Evolutionary conservation across 2,888 invertebrate genomes (phyloP).

Genomic region (Hyppa rectilinea): DNA sequence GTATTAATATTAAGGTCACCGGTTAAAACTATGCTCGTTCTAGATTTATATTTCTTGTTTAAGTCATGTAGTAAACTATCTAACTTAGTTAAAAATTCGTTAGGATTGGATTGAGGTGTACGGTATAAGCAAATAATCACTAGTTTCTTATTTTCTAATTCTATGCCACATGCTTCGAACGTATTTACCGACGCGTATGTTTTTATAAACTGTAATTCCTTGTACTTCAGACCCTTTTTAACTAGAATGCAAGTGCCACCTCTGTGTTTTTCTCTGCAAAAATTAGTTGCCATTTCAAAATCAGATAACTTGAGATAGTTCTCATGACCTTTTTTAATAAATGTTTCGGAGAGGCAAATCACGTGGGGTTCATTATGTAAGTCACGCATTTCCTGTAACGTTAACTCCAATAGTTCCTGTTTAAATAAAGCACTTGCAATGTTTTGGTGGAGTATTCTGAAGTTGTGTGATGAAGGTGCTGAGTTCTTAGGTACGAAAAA

Average conservation of each 20-base stretch:
- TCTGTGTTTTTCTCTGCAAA: slow-evolving; percentile 1
- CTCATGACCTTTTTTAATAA: slow-evolving; percentile 9
- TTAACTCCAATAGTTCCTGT: not conserved
- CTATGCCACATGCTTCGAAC: not conserved
- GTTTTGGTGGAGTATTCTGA: no score
- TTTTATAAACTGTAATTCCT: not conserved
- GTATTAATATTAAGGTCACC: no score
- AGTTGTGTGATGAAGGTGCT: no score
- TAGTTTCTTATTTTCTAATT: not conserved
- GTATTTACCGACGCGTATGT: not conserved
- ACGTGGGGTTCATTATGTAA: not conserved
- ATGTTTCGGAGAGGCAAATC: slow-evolving; percentile 10
- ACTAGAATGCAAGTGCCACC: not conserved
- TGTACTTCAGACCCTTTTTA: not conserved
- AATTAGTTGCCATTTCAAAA: slow-evolving; percentile 1
- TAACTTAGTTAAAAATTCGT: not conserved
- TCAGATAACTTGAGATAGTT: slow-evolving; percentile 3
- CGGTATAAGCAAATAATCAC: not conserved
- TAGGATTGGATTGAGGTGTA: not conserved
- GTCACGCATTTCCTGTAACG: not conserved
- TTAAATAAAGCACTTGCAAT: not conserved
- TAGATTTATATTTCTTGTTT: no score
- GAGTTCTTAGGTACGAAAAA: slow-evolving; percentile 2
- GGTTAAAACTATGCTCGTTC: no score
- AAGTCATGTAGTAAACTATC: no score